These are phyloP conservation scores for Gymnorhina tibicen DNA, from an alignment of 2,113 vertebrate species.

Conservation along the genomic window DNA sequence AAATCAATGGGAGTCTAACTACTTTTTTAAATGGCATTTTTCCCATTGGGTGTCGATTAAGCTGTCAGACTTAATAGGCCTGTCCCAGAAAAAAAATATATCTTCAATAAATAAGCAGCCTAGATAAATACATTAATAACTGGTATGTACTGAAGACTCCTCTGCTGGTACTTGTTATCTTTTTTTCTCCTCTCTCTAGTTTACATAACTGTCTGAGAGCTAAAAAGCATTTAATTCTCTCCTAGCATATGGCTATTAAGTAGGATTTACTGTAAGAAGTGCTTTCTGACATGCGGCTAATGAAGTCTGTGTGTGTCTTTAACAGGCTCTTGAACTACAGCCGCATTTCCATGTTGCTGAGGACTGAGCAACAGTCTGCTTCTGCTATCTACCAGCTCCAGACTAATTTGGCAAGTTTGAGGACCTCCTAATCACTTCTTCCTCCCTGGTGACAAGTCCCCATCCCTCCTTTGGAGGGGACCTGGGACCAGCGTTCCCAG, in stretches of 20 bases:
- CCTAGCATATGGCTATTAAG: constrained; percentile 21
- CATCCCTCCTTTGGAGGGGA: neutral
- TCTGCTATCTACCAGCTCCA: neutral
- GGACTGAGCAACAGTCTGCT: neutral
- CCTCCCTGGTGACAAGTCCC: neutral
- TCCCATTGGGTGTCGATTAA: constrained; percentile 60
- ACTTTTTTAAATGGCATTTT: constrained; percentile 21
- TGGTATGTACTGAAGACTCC: neutral
- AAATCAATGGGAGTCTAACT: constrained; percentile 61
- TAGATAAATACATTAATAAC: constrained; percentile 51
- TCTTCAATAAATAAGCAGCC: constrained; percentile 43
- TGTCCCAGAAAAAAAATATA: constrained; percentile 32
- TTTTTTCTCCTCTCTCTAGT: constrained; percentile 23
- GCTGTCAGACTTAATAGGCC: constrained; percentile 59
- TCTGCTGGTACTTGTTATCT: neutral
- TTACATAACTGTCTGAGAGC: constrained; percentile 53
- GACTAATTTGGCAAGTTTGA: neutral
- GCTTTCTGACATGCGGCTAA: constrained; percentile 50
- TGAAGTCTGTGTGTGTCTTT: constrained; percentile 6
- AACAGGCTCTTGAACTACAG: neutral
- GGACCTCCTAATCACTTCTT: neutral
- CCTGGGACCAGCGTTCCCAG: accelerated
- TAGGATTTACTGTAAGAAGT: constrained; percentile 48
- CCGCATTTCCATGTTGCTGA: neutral
- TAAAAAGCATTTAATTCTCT: constrained; percentile 55